Conservation (phyloP, 1,140 invertebrate genomes). For the Aphelinus certus region DNA sequence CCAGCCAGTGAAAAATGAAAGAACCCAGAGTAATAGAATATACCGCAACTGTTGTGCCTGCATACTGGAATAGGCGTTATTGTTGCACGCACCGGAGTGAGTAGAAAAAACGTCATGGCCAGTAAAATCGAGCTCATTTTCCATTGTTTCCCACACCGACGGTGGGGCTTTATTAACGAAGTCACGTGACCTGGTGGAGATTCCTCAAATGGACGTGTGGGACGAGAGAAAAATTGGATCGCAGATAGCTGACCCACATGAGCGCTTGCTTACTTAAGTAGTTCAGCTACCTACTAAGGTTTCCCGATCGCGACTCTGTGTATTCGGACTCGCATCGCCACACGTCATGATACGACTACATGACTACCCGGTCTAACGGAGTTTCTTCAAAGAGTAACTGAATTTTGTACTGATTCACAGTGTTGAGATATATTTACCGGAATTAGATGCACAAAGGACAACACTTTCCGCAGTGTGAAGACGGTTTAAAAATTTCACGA, state of each 20-base stretch:
- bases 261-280: conserved; percentile 37
- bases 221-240: conserved; percentile 45
- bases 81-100: not conserved
- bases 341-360: conserved; percentile 28
- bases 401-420: too few species aligned
- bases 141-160: conserved; percentile 16
- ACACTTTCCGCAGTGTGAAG: too few species aligned
- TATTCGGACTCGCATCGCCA: conserved; percentile 17
- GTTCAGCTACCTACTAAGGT: conserved; percentile 37
- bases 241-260: conserved; percentile 44
- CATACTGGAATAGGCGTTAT: too few species aligned
- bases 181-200: conserved; percentile 13
- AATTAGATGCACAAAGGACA: too few species aligned
- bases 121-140: conserved; percentile 19
- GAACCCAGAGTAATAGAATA: too few species aligned
- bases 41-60: too few species aligned
- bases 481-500: too few species aligned
- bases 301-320: conserved; percentile 26
- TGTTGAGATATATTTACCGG: too few species aligned
- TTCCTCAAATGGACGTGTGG: conserved; percentile 2
- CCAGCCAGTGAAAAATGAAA: too few species aligned
- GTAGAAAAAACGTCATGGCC: conserved; percentile 17
- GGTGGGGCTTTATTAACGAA: conserved; percentile 20
- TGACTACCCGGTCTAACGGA: not conserved
- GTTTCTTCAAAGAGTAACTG: too few species aligned